phyloP scores from a whole-genome alignment of 2,888 invertebrate genomes.

The Conomelus anceps region DNA sequence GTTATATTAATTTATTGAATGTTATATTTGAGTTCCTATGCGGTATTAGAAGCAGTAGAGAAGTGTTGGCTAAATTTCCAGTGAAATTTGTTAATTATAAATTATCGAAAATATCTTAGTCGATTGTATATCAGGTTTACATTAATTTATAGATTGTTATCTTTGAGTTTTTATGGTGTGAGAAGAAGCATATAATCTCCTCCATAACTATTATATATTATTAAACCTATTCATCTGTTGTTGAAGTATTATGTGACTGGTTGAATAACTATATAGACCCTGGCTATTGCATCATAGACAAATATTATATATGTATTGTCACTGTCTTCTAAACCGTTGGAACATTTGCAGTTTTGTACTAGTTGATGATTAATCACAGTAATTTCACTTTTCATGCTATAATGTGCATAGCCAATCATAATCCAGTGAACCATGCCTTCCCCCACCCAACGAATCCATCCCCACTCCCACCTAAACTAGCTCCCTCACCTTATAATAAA shows the following conservation, averaged over 20 bases:
- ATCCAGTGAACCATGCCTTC: background rate
- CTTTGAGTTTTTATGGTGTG: too few relatives aligned
- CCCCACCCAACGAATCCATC: background rate
- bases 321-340: background rate
- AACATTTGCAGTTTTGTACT: background rate
- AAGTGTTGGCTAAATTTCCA: too few relatives aligned
- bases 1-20: too few relatives aligned
- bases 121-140: too few relatives aligned
- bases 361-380: background rate
- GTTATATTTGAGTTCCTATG: too few relatives aligned
- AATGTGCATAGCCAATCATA: background rate
- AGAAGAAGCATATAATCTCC: too few relatives aligned
- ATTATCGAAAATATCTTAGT: too few relatives aligned
- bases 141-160: too few relatives aligned
- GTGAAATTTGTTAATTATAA: too few relatives aligned
- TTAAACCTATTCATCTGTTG: too few relatives aligned
- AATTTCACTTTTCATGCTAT: background rate
- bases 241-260: background rate
- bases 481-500: background rate
- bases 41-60: too few relatives aligned
- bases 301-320: background rate
- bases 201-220: too few relatives aligned
- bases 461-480: background rate
- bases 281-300: background rate
- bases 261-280: background rate